Evolutionary conservation across 2,888 invertebrate genomes (phyloP), one percentile per base, ranked within the genome.

Genomic region (Chrysolina oricalcia): DNA sequence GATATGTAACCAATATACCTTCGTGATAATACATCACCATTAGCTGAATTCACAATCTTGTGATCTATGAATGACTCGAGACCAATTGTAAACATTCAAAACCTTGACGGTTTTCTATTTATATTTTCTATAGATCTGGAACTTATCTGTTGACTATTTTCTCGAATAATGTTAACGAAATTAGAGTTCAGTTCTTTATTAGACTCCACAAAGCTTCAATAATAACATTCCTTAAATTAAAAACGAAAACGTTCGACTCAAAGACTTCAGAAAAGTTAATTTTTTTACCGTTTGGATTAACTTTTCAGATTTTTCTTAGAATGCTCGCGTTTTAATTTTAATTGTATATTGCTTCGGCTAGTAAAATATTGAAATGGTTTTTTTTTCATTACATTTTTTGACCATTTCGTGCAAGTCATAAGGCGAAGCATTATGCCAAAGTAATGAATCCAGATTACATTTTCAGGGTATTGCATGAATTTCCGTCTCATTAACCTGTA

Each of bases 271-370:
- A 50, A 74, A 73, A 50, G 74, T 77, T 72, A 48, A 77, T 77
- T 73, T 73, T 76, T 74, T 56, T 72, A 77, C 74, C 77, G 74
- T 75, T 77, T 77, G 74, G 68, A 77, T 77, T 68, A 67, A 72
- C 72, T 74, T 76, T 73, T 76, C 73, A 53, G 73, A 76, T 67
- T 68, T 63, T 46, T 64, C 59, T 41, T 17, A 62, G 10, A 27
- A 15, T 68, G 17, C 5, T 13, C 11, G 35, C 41, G 43, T 35
- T 68, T n/a, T 9, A 59, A 27, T 69, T 27, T n/a, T n/a, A 69
- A 23, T 48, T 6, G 40, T 41, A 35, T 43, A 70, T 66, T 59
- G 67, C 69, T 72, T 73, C 66, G 68, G 67, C 63, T 64, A 21
- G 15, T 13, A 50, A 41, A 17, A 11, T 19, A 56, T 63, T 65